Base-by-base conservation (phyloP, 2,113 vertebrate genomes). In the Corythornis madagascariensis region DNA sequence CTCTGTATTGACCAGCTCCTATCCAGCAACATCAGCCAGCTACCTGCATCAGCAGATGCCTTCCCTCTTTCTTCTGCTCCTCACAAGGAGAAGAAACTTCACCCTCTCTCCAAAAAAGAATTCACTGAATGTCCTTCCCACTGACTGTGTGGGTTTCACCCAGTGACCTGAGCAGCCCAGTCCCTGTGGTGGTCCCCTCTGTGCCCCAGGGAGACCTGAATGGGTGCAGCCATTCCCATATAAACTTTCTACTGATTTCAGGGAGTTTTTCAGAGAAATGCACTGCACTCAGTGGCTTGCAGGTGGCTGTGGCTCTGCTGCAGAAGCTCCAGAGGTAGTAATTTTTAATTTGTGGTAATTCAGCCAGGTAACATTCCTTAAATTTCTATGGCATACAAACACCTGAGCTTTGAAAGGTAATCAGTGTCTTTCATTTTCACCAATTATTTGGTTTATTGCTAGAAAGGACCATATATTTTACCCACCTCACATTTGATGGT, bases 111-210 rank as follows among this genome's bases (percentile, higher is more conserved):
- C 13, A 10, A 63, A 72, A 72, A 47, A 7, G 1, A 38, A 47
- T 73, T 84, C 26, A 6, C 33, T 31, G 38, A 15, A 43, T 66
- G 28, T 89, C 61, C 43, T 78, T 73, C 50, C 24, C 40, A 7
- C 16, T 7, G 10, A 40, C 45, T 4, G 0, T 1, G 12, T 6
- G 26, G 40, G 24, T 45, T 57, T 80, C 19, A 3, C 18, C 24
- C 33, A 26, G 28, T 15, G 69, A 22, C 2, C 1, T 11, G 20
- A 25, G 20, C 10, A 12, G 14, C 20, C 25, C 26, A 19, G 29
- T 43, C 26, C 24, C 9, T 14, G 11, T 26, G 10, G 17, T 48
- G 22, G 52, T 66, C n/a, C 21, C 42, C 42, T 55, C 42, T 21
- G 29, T 55, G 31, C 14, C 64, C 35, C 45, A 61, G 40, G 16